Evolutionary conservation across 2,797 vertebrate genomes (phyloP), one percentile per base, ranked within the genome.

Genomic region (Taenioides sp.): DNA sequence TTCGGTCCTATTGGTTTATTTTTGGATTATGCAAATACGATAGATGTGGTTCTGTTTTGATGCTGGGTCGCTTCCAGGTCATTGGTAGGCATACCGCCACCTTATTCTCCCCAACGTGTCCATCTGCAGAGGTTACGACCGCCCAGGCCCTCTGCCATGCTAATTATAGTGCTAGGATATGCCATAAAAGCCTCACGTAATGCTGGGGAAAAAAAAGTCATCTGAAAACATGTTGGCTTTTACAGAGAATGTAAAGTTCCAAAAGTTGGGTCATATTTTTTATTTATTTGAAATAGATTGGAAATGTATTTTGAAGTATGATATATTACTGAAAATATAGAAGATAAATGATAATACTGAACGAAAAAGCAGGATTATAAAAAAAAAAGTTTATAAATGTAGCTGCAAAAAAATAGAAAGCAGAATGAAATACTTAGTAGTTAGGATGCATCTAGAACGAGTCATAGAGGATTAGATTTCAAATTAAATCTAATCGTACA

Each of bases 61-160:
- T 18, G 65, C 82, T 79, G 59, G 78, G 72, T 83, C 55, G 73
- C 74, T 88, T 79, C 79, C 63, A 78, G 86, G 81, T 86, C 82
- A 85, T 75, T 82, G 65, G 61, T 77, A 70, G 76, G 76, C 79
- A 55, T 81, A 76, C 50, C 49, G 62, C 52, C 69, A 70, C 75
- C 75, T 77, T 77, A 69, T 72, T 72, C 67, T 84, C 86, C 86
- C 87, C 84, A 79, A 87, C 77, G 85, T 77, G 84, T 70, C 92
- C 92, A 92, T 91, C 90, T 93, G 92, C 70, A 87, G 80, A 90
- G 90, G 91, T 92, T 88, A 91, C 89, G 90, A 93, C 91, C 89
- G 28, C 78, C 70, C 83, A 85, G 86, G 86, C 87, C 74, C 75
- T 47, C 77, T 74, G 87, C 89, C 89, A 92, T 80, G 62, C 87